Percentiles rank a stretch among this genome's conserved stretches.
Conservation (phyloP, 1,140 invertebrate genomes). For the Apis dorsata region DNA sequence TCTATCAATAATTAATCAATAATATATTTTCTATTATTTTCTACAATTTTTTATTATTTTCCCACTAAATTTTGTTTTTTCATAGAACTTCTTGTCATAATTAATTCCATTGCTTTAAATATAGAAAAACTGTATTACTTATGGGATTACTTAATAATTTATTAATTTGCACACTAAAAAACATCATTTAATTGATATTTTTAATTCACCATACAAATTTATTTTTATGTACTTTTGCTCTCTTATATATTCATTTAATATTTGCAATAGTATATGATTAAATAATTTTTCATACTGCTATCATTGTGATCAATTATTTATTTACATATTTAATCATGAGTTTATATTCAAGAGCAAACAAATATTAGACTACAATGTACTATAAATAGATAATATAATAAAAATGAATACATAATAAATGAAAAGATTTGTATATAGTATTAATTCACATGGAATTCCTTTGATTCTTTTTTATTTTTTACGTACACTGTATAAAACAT, state of each 20-base stretch:
- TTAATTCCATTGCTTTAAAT: too few species aligned
- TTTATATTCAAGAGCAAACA: slow-evolving; percentile 71
- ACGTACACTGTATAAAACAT: neutral
- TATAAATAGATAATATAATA: slow-evolving; percentile 75
- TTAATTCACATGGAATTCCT: neutral
- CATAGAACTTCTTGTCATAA: too few species aligned
- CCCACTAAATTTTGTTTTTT: too few species aligned
- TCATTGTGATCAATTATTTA: slow-evolving; percentile 32
- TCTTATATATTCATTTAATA: slow-evolving; percentile 50
- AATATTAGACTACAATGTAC: slow-evolving; percentile 64
- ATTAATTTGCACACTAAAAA: slow-evolving; percentile 22
- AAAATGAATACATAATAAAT: slow-evolving; percentile 77
- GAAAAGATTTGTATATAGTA: slow-evolving; percentile 68
- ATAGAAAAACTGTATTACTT: too few species aligned
- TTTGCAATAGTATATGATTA: slow-evolving; percentile 30
- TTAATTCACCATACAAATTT: slow-evolving; percentile 49
- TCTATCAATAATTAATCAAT: too few species aligned
- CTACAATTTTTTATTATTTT: too few species aligned
- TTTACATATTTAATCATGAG: slow-evolving; percentile 47
- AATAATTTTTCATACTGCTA: slow-evolving; percentile 42
- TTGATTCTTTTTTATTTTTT: neutral
- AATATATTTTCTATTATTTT: too few species aligned
- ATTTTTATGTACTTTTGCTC: slow-evolving; percentile 36
- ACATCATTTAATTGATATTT: slow-evolving; percentile 35
- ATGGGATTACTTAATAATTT: neutral